Evolutionary conservation across 2,888 invertebrate species (phyloP), one percentile per base, ranked within the genome.

Genomic region (Sthenelais limicola): DNA sequence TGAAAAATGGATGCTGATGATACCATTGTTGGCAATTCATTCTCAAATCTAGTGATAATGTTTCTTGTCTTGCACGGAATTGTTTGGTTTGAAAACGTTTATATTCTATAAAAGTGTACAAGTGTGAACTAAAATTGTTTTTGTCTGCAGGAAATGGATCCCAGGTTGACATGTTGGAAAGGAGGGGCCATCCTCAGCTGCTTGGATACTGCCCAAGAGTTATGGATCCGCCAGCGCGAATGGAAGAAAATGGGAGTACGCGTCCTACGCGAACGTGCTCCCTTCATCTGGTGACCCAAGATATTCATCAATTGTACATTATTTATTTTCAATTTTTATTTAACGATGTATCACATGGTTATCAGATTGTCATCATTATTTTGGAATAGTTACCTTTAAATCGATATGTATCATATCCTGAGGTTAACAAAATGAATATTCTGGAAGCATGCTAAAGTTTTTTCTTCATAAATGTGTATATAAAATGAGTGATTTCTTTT

Each of bases 141-240:
- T 32, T 32, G 9, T 68, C 24, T 43, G 3, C 68, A 88, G 88
- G 88, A 97, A 82, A 94, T 96, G 90, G 96, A 97, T 87, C 93
- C 96, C 0, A 92, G 94, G 0, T 93, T 94, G 89, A 94, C 94
- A 0, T 81, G 83, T 0, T 97, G 97, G 97, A 97, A 97, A 87
- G 97, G 97, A 0, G 97, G 96, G 0, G 93, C 96, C 0, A 94
- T 97, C 12, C 92, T 97, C 91, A 94, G 96, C 0, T 95, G 96
- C 81, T 88, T 97, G 73, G 97, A 97, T 85, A 95, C 96, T 0
- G 94, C 96, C 0, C 93, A 94, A 76, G 97, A 97, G 85, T 88
- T 97, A 9, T 97, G 97, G 97, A 95, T 97, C 51, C 91, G 91
- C 71, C 91, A 92, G 74, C 89, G 89, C 35, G 97, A 97, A 87